Conservation (phyloP, 1,140 invertebrate species). For the Lanistes nyassanus region DNA sequence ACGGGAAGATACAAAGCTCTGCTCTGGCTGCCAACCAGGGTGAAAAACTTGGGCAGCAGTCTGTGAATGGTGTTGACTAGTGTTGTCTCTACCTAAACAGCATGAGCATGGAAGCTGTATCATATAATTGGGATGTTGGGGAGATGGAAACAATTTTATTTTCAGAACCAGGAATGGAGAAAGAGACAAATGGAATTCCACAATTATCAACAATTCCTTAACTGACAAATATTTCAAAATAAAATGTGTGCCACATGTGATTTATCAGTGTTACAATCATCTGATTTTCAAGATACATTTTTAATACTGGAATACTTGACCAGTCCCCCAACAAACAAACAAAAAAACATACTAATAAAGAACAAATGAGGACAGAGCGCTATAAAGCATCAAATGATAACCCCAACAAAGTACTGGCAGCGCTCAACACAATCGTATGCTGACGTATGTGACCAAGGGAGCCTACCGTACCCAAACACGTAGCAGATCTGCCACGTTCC, state of each 20-base stretch:
- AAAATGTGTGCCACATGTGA: neutral
- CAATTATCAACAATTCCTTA: neutral
- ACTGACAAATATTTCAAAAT: neutral
- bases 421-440: no score
- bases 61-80: constrained; percentile 7
- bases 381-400: no score
- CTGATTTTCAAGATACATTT: neutral
- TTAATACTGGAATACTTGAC: neutral
- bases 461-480: no score
- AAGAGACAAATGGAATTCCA: neutral
- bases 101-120: neutral
- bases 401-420: no score
- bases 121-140: neutral
- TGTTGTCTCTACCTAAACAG: constrained; percentile 14
- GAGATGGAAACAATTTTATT: neutral
- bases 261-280: neutral
- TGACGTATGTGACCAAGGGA: no score
- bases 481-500: no score
- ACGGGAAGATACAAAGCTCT: constrained; percentile 36
- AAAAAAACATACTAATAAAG: neutral
- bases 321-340: constrained; percentile 4
- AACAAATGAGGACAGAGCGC: no score
- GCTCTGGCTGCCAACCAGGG: neutral
- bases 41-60: constrained; percentile 14
- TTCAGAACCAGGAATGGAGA: neutral